A percentile compares a stretch with the other conserved stretches of the same genome.
phyloP scores from a whole-genome alignment of 2,797 vertebrate genomes.

The Phataginus tetradactyla region DNA sequence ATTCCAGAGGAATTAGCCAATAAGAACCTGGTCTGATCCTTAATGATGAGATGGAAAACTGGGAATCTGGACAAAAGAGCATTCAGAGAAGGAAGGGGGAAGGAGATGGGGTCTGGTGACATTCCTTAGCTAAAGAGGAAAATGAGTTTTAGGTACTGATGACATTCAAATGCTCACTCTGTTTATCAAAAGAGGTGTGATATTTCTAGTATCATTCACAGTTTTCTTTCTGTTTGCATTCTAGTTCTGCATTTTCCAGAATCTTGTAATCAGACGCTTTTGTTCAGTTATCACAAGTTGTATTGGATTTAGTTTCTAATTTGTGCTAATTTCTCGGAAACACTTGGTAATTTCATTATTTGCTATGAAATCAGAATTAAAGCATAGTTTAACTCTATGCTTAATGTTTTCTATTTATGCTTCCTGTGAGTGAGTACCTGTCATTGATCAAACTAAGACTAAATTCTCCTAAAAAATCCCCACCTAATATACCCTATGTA shows the following conservation, averaged over 20 bases:
- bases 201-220: background rate
- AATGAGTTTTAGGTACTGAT: background rate
- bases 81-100: background rate
- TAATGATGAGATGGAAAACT: background rate
- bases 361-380: conserved; percentile 22
- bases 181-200: background rate
- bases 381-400: background rate
- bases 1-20: background rate
- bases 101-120: background rate
- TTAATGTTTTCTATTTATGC: background rate
- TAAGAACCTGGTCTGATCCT: background rate
- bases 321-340: background rate
- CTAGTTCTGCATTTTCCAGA: background rate
- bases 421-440: background rate
- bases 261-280: background rate
- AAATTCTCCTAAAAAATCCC: background rate
- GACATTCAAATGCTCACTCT: background rate
- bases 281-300: background rate
- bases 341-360: background rate
- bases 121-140: background rate
- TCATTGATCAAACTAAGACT: background rate
- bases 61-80: background rate
- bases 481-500: background rate
- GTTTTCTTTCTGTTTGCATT: background rate
- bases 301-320: conserved; percentile 5